Evolutionary conservation across 92 coral and sea anemone genomes (phyloP).

Genomic region (Porites evermanni): DNA sequence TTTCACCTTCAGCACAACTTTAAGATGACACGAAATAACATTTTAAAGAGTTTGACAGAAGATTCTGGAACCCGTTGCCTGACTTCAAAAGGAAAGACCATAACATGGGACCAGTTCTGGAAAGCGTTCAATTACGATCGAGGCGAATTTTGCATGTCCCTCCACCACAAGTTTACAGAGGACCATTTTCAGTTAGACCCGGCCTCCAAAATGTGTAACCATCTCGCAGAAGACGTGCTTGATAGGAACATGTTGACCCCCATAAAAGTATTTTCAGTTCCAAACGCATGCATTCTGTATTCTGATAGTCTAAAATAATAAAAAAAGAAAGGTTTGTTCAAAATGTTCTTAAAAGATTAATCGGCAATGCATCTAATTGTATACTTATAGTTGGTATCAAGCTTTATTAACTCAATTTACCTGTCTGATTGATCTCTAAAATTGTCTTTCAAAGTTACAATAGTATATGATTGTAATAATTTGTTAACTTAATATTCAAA

Average conservation of each 20-base stretch:
- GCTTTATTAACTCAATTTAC: no score
- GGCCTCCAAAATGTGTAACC: slow-evolving; percentile 68
- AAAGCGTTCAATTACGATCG: slow-evolving; percentile 64
- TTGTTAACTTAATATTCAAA: no score
- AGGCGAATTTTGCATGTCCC: slow-evolving; percentile 57
- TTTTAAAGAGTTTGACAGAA: slow-evolving; percentile 47
- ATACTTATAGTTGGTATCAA: no score
- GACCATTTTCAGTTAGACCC: slow-evolving; percentile 65
- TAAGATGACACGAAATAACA: slow-evolving; percentile 57
- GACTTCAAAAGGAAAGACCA: slow-evolving; percentile 24
- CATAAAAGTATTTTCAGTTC: slow-evolving; percentile 35
- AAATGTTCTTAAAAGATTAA: no score
- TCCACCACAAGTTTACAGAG: slow-evolving; percentile 55
- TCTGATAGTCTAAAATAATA: neutral
- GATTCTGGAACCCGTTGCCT: slow-evolving; percentile 40
- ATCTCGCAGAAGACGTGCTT: slow-evolving; percentile 67
- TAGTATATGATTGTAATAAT: no score
- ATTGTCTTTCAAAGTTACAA: no score
- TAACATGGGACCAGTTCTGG: slow-evolving; percentile 44
- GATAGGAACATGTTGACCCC: slow-evolving; percentile 56
- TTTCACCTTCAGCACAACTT: slow-evolving; percentile 50
- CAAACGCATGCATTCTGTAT: no score
- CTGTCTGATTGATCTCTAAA: no score
- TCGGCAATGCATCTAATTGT: no score
- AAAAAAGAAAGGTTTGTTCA: neutral